Percentiles rank a stretch among this genome's conserved stretches.
phyloP scores from a whole-genome alignment of 2,113 vertebrate species.

The Tiliqua scincoides region DNA sequence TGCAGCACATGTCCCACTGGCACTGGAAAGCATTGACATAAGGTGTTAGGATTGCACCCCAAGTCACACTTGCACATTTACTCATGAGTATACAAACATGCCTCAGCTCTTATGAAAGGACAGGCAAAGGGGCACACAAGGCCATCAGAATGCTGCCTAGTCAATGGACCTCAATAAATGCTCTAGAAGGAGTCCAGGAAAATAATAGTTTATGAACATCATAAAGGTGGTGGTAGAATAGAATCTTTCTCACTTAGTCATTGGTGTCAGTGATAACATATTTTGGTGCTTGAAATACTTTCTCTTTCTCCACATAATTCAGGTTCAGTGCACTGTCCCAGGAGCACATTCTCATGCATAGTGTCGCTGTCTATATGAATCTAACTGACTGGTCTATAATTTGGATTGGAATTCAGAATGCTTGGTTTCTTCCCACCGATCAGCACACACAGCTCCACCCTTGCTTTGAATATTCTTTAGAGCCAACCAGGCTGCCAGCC shows the following conservation, averaged over 20 bases:
- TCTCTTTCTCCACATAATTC: neutral
- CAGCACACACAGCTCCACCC: neutral
- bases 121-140: no score
- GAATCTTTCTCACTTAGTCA: neutral
- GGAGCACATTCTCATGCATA: neutral
- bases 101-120: no score
- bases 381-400: neutral
- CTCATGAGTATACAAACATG: no score
- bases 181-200: no score
- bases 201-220: neutral
- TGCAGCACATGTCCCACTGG: no score
- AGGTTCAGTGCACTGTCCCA: neutral
- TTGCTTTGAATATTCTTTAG: neutral
- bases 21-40: no score
- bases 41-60: no score
- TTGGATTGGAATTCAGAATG: neutral
- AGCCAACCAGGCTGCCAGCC: slow-evolving; percentile 13
- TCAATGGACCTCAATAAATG: no score
- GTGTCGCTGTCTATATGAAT: no score
- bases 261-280: neutral
- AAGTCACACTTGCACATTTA: no score
- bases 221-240: neutral
- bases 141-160: no score
- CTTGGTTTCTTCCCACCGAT: neutral
- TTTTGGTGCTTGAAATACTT: neutral